Percentiles rank a stretch among this genome's conserved stretches.
Conservation (phyloP, 2,888 invertebrate genomes). For the Trichacis sp. region DNA sequence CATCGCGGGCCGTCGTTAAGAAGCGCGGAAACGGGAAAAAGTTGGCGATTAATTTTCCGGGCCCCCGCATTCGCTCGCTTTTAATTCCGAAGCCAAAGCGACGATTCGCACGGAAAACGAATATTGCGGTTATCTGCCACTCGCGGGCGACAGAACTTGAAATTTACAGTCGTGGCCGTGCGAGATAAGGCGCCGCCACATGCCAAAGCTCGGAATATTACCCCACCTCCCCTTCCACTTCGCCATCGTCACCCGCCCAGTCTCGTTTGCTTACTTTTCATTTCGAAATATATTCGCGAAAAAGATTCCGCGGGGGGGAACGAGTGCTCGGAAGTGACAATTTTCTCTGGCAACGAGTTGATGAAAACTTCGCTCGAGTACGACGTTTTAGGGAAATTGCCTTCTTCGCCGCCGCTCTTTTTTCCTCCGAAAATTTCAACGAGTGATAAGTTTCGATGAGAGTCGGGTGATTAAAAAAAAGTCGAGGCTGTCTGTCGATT, state of each 20-base stretch:
- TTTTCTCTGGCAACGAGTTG: too few species aligned
- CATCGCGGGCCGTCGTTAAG: conserved; percentile 19
- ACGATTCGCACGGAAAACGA: conserved; percentile 38
- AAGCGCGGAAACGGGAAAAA: conserved; percentile 23
- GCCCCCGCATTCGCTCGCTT: conserved; percentile 36
- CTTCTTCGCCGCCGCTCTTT: too few species aligned
- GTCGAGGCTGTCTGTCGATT: background rate
- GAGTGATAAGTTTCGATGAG: too few species aligned
- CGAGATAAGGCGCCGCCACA: background rate
- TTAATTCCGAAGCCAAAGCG: conserved; percentile 38
- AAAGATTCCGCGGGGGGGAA: too few species aligned
- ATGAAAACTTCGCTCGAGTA: too few species aligned
- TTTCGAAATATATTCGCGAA: background rate
- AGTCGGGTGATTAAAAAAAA: too few species aligned
- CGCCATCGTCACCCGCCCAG: too few species aligned
- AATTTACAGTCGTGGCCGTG: conserved; percentile 36
- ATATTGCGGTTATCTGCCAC: conserved; percentile 42
- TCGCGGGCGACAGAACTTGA: conserved; percentile 40
- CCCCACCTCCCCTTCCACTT: too few species aligned
- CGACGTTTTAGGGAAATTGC: too few species aligned
- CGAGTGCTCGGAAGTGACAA: too few species aligned
- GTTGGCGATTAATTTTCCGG: conserved; percentile 43
- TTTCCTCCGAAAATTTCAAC: too few species aligned
- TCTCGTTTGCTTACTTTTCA: conserved; percentile 1
- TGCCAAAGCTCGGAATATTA: background rate